A percentile compares a stretch with the other conserved stretches of the same genome.
Evolutionary conservation across 2,797 vertebrate species (phyloP).

Genomic region (Squalus acanthias): DNA sequence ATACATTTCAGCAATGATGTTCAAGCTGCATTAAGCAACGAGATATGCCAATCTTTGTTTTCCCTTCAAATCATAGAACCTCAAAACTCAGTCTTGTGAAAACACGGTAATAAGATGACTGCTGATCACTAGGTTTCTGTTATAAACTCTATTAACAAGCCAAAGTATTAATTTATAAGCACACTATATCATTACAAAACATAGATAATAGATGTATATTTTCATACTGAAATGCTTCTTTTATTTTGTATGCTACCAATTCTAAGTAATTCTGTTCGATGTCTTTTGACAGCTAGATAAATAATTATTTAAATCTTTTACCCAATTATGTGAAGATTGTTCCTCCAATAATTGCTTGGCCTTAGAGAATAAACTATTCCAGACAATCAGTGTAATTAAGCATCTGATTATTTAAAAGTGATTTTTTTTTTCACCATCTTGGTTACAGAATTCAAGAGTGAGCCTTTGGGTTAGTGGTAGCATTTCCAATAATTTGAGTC

Average conservation of each 20-base stretch:
- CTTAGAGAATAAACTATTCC: not conserved
- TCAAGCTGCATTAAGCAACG: not conserved
- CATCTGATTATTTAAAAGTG: not conserved
- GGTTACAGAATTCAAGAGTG: not conserved
- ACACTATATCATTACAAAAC: not conserved
- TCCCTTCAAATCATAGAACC: not conserved
- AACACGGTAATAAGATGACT: not conserved
- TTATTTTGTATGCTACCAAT: not conserved
- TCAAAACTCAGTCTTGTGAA: slow-evolving; percentile 17
- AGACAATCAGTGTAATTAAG: not conserved
- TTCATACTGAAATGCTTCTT: not conserved
- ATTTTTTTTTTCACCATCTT: not conserved
- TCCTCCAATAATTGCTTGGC: not conserved
- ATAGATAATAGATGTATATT: not conserved
- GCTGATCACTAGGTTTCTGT: not conserved
- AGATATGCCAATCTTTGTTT: not conserved
- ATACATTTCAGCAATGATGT: not conserved
- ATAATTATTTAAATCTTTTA: not conserved
- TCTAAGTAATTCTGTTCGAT: not conserved
- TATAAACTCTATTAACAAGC: not conserved
- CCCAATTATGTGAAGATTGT: not conserved
- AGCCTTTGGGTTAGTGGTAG: not conserved
- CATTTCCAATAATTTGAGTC: not conserved
- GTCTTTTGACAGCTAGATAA: not conserved
- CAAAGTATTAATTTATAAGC: not conserved